Percentiles rank a stretch among this genome's conserved stretches.
phyloP scores from a whole-genome alignment of 2,113 vertebrate species.

The Vulpes ferrilata region DNA sequence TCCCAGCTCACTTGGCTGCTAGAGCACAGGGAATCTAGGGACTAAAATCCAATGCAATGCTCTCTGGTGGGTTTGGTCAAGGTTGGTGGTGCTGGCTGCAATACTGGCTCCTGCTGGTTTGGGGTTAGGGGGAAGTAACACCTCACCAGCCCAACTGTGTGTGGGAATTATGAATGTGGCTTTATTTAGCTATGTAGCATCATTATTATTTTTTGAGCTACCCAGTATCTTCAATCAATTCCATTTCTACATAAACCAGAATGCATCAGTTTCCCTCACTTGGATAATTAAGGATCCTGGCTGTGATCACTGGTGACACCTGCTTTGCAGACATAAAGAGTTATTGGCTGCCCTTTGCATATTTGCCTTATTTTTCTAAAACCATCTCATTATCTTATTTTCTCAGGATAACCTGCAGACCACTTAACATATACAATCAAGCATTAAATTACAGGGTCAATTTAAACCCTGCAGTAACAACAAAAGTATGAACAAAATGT shows the following conservation, averaged over 20 bases:
- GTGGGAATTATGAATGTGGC: no score
- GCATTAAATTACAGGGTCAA: not conserved
- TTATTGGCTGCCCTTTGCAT: not conserved
- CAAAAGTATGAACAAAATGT: not conserved
- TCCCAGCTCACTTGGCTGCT: not conserved
- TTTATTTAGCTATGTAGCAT: not conserved
- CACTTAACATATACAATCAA: no score
- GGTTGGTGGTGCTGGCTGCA: not conserved
- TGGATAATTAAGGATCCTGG: not conserved
- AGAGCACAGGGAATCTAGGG: no score
- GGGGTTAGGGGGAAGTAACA: not conserved
- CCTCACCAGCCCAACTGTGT: not conserved
- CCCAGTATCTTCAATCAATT: not conserved
- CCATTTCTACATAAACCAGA: not conserved
- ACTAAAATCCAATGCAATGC: accelerated
- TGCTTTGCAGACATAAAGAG: not conserved
- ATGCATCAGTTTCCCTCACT: not conserved
- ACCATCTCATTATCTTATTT: not conserved
- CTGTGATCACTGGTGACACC: not conserved
- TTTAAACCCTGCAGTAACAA: not conserved
- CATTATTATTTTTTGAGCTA: not conserved
- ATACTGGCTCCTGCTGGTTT: not conserved
- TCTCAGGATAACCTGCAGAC: not conserved
- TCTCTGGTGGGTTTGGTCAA: accelerated
- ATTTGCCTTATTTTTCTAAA: not conserved